Conservation (phyloP, 2,797 vertebrate species). For the Varecia variegata region DNA sequence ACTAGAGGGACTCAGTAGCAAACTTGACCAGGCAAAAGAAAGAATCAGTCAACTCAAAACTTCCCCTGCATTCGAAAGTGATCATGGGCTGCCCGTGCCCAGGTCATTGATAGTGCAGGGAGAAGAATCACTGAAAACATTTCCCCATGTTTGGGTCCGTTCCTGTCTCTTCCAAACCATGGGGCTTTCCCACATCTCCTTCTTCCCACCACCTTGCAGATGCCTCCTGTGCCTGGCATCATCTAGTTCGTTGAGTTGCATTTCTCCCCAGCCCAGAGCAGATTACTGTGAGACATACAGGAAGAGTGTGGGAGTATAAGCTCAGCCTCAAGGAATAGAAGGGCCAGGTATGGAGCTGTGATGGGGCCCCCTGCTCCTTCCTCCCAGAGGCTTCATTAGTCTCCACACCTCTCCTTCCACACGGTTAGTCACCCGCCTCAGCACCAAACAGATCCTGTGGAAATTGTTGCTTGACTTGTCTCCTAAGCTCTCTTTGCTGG, state of each 20-base stretch:
- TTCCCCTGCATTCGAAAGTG: conserved; percentile 37
- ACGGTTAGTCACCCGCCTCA: neutral
- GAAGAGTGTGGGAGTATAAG: neutral
- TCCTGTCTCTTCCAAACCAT: neutral
- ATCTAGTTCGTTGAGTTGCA: too few species aligned
- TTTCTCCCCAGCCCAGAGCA: neutral
- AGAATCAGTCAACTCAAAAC: neutral
- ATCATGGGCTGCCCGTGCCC: conserved; percentile 61
- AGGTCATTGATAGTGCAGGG: conserved; percentile 80
- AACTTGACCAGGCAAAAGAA: neutral
- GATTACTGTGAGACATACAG: neutral
- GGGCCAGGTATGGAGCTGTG: neutral
- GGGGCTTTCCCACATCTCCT: neutral
- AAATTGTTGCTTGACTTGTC: neutral
- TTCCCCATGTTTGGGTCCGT: conserved; percentile 15
- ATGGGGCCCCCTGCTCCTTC: rapidly evolving
- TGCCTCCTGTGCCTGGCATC: neutral
- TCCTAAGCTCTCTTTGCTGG: neutral
- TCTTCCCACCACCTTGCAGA: neutral
- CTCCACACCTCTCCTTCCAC: neutral
- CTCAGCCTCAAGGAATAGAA: neutral
- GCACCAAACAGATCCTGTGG: neutral
- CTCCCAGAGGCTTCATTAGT: neutral
- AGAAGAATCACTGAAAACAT: neutral
- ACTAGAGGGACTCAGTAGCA: neutral